Conservation (phyloP, 1,140 invertebrate species). For the Hylaeus anthracinus region DNA sequence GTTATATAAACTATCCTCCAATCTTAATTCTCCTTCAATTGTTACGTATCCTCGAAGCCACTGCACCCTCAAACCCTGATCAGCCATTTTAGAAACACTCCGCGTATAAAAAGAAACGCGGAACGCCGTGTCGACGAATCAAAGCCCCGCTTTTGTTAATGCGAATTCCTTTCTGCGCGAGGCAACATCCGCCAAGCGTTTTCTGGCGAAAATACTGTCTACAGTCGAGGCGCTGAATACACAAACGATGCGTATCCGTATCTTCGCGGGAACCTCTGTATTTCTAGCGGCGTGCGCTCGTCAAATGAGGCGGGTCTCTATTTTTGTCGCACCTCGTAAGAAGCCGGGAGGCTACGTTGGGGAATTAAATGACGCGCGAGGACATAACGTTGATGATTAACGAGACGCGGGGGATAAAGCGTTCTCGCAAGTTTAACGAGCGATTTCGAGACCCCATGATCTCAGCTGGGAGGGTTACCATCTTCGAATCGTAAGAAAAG, state of each 20-base stretch:
- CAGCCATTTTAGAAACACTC: no score
- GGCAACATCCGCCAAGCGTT: not conserved
- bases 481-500: no score
- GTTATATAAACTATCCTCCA: no score
- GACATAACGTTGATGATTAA: conserved; percentile 58
- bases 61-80: no score
- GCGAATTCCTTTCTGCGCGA: not conserved
- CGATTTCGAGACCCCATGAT: not conserved
- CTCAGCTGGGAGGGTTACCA: no score
- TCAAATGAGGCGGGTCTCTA: conserved; percentile 65
- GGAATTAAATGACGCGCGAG: conserved; percentile 57
- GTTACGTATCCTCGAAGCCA: no score
- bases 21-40: no score
- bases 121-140: not conserved
- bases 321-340: conserved; percentile 59
- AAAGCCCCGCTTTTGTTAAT: not conserved
- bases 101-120: no score
- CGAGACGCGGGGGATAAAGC: conserved; percentile 41
- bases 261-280: conserved; percentile 32
- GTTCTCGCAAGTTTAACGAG: conserved; percentile 45
- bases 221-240: not conserved
- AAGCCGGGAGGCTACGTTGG: not conserved
- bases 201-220: conserved; percentile 13
- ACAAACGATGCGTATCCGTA: conserved; percentile 15
- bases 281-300: conserved; percentile 50